Percentiles rank a stretch among this genome's conserved stretches.
Conservation (phyloP, 2,888 invertebrate genomes). For the Oxycera nigricornis region DNA sequence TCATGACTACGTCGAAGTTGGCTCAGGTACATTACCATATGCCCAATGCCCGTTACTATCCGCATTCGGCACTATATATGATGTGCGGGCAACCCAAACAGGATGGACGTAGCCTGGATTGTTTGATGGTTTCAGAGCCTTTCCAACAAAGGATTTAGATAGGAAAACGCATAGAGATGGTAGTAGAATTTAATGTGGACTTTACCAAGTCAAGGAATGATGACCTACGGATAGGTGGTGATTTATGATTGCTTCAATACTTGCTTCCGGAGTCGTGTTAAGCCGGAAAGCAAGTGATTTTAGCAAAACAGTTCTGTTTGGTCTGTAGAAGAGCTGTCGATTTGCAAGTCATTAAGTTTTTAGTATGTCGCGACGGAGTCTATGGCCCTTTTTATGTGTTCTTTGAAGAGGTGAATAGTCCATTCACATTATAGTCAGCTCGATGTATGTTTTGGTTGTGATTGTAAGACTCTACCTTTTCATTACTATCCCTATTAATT, state of each 20-base stretch:
- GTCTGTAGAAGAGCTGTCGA: not conserved
- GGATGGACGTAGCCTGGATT: not conserved
- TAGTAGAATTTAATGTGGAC: conserved; percentile 29
- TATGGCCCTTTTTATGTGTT: too few species aligned
- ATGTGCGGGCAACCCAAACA: not conserved
- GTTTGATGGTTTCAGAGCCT: not conserved
- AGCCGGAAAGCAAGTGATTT: conserved; percentile 20
- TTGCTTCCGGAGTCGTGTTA: not conserved
- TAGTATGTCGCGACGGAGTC: not conserved
- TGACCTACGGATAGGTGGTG: conserved; percentile 32
- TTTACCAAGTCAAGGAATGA: conserved; percentile 33
- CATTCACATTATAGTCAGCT: too few species aligned
- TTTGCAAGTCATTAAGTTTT: not conserved
- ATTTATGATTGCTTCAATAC: not conserved
- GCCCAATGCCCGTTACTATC: not conserved
- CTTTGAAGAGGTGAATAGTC: too few species aligned
- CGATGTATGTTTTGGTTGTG: too few species aligned
- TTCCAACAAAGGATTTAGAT: not conserved
- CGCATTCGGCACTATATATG: not conserved
- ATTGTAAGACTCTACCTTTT: too few species aligned
- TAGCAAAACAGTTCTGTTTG: not conserved
- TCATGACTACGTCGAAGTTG: not conserved
- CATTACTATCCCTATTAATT: too few species aligned
- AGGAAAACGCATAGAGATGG: not conserved
- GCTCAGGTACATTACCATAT: conserved; percentile 27